phyloP scores from a whole-genome alignment of 2,888 invertebrate genomes.

The Subacronicta megacephala region DNA sequence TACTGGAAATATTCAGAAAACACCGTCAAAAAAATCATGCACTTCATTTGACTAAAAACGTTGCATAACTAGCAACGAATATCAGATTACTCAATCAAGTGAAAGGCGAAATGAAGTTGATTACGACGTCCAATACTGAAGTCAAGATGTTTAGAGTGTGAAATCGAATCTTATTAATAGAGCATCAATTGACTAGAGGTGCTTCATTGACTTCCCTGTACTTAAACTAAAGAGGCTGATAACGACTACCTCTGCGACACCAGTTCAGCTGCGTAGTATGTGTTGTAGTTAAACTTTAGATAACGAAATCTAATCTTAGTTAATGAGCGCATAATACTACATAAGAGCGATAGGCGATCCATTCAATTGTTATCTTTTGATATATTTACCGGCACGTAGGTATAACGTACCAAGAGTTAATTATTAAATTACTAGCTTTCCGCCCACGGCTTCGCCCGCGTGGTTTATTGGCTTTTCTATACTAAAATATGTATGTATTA shows the following conservation, averaged over 20 bases:
- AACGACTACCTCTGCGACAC: conserved; percentile 16
- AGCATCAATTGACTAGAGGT: conserved; percentile 35
- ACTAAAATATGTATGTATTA: too few relatives aligned
- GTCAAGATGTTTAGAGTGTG: conserved; percentile 33
- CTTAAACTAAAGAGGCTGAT: conserved; percentile 33
- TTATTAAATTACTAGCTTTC: conserved; percentile 4
- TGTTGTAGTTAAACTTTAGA: conserved; percentile 16
- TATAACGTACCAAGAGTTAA: conserved; percentile 1
- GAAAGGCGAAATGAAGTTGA: conserved; percentile 48
- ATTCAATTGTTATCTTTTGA: conserved; percentile 35
- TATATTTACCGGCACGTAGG: conserved; percentile 19
- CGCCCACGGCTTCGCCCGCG: too few relatives aligned
- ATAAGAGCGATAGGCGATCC: conserved; percentile 29
- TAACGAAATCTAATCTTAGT: conserved; percentile 44
- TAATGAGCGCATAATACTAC: conserved; percentile 41
- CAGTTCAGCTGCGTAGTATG: conserved; percentile 29
- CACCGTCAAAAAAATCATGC: conserved; percentile 35
- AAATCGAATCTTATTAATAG: conserved; percentile 42
- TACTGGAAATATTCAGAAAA: conserved; percentile 52
- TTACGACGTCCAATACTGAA: conserved; percentile 41
- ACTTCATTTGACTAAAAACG: conserved; percentile 28
- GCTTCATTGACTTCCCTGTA: conserved; percentile 34
- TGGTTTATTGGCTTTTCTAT: too few relatives aligned
- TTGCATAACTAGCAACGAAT: conserved; percentile 44
- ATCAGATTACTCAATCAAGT: conserved; percentile 49